Evolutionary conservation across 2,888 invertebrate genomes (phyloP).

Genomic region (Sturmia bella): DNA sequence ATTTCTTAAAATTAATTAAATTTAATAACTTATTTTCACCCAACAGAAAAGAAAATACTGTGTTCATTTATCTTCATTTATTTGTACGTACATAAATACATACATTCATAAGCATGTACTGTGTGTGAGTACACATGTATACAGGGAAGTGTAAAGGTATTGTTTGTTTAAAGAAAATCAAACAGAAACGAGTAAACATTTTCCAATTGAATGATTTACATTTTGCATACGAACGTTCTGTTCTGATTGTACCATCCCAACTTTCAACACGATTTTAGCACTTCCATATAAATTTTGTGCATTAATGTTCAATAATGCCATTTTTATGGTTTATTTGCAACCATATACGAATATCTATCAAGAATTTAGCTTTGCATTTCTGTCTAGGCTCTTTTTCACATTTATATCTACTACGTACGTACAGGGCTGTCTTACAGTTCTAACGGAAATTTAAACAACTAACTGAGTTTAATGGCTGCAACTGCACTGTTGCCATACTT

Average conservation of each 20-base stretch:
- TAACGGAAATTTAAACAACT: too few species aligned
- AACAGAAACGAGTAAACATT: slow-evolving; percentile 21
- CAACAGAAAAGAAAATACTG: slow-evolving; percentile 20
- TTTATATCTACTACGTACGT: background rate
- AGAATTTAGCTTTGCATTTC: slow-evolving; percentile 24
- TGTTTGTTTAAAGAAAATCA: slow-evolving; percentile 22
- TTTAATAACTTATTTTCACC: slow-evolving; percentile 13
- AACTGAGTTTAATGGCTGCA: too few species aligned
- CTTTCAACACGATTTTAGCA: slow-evolving; percentile 48
- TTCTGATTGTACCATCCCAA: background rate
- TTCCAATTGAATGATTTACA: slow-evolving; percentile 56
- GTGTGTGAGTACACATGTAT: too few species aligned
- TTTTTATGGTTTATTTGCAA: slow-evolving; percentile 60
- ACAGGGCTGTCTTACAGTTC: too few species aligned
- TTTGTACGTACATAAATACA: too few species aligned
- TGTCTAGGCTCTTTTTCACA: background rate
- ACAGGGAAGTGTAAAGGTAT: background rate
- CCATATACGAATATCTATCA: slow-evolving; percentile 21
- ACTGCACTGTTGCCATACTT: too few species aligned
- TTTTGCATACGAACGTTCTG: slow-evolving; percentile 6
- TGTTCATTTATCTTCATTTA: slow-evolving; percentile 2
- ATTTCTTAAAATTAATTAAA: slow-evolving; percentile 17
- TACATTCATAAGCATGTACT: too few species aligned
- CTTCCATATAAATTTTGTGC: slow-evolving; percentile 49
- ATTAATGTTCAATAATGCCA: slow-evolving; percentile 65